Percentiles rank a stretch among this genome's conserved stretches.
These are phyloP conservation scores for Clunio marinus DNA, from an alignment of 2,888 invertebrate species.

Conservation along the genomic window DNA sequence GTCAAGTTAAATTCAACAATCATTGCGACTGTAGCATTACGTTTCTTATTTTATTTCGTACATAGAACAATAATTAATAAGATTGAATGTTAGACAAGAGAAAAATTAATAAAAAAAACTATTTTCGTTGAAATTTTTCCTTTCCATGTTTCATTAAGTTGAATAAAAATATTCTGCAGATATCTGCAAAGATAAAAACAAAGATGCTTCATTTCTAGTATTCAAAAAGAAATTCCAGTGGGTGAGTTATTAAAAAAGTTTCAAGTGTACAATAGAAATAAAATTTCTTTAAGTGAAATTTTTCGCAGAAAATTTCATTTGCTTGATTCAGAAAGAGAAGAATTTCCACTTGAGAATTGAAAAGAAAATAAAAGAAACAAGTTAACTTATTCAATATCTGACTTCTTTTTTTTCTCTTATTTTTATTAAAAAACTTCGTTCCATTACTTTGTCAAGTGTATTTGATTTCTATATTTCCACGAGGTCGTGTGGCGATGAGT, in stretches of 20 bases:
- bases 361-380: neutral
- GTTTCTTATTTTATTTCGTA: too few relatives aligned
- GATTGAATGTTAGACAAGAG: too few relatives aligned
- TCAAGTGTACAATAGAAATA: neutral
- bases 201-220: neutral
- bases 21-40: too few relatives aligned
- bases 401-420: too few relatives aligned
- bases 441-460: neutral
- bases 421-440: neutral
- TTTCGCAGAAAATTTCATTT: neutral
- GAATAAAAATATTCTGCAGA: neutral
- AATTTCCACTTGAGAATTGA: neutral
- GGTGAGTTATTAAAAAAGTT: conserved; percentile 15
- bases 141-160: neutral
- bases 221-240: neutral
- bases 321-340: neutral
- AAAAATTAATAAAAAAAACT: too few relatives aligned
- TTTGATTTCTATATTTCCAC: neutral
- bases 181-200: neutral
- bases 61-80: too few relatives aligned
- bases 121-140: too few relatives aligned
- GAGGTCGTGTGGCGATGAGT: too few relatives aligned
- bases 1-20: too few relatives aligned
- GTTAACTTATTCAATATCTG: neutral
- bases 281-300: neutral